Conservation (phyloP, 2,113 vertebrate species). For the Scopus umbretta region DNA sequence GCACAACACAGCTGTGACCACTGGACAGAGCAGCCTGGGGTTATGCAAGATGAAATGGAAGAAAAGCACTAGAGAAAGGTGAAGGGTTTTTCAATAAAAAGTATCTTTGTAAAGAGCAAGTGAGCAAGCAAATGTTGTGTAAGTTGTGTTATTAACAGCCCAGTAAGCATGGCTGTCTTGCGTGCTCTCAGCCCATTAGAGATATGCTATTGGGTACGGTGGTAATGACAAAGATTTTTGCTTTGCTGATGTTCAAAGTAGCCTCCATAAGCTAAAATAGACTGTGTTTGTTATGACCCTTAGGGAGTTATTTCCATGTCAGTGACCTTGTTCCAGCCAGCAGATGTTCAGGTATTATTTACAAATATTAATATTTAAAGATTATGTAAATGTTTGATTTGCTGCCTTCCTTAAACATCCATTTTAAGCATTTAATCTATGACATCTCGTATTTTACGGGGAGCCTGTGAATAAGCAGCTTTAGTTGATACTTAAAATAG, state of each 20-base stretch:
- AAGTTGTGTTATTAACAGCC: conserved; percentile 20
- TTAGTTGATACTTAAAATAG: conserved; percentile 68
- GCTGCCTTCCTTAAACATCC: conserved; percentile 33
- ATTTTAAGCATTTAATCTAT: conserved; percentile 56
- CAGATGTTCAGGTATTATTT: conserved; percentile 70
- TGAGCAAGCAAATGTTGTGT: background rate
- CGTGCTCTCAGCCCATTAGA: background rate
- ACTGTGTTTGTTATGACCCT: background rate
- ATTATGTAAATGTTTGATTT: conserved; percentile 63
- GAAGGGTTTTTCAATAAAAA: background rate
- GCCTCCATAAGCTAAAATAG: background rate
- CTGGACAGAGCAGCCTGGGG: background rate
- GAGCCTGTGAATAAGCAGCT: conserved; percentile 67
- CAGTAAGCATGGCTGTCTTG: background rate
- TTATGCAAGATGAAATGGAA: background rate
- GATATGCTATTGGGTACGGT: background rate
- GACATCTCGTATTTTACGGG: conserved; percentile 42
- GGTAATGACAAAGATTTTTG: background rate
- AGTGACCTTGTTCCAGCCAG: conserved; percentile 42
- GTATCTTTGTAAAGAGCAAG: background rate
- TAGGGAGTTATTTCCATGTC: conserved; percentile 26
- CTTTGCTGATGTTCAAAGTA: background rate
- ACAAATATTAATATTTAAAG: conserved; percentile 62
- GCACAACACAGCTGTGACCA: background rate
- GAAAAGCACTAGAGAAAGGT: background rate